phyloP scores from a whole-genome alignment of 2,113 vertebrate genomes.

The Rafetus swinhoei region DNA sequence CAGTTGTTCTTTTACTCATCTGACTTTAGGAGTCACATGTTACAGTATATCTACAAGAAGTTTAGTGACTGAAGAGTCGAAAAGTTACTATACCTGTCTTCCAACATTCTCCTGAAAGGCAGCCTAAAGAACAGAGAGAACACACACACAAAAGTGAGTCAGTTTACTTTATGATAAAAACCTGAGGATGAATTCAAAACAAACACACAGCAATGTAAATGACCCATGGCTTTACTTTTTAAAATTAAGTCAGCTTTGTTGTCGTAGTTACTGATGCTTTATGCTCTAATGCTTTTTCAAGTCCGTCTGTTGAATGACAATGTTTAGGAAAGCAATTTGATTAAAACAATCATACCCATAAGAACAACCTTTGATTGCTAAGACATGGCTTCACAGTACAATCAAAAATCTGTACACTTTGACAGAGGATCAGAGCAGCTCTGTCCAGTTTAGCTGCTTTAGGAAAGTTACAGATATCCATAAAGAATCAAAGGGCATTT shows the following conservation, averaged over 20 bases:
- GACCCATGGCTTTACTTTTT: slow-evolving; percentile 79
- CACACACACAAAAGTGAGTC: slow-evolving; percentile 77
- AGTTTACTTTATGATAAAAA: slow-evolving; percentile 75
- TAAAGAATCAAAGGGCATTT: not conserved
- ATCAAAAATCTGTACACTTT: slow-evolving; percentile 1
- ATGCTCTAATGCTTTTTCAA: slow-evolving; percentile 33
- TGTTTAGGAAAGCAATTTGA: slow-evolving; percentile 49
- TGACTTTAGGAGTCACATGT: slow-evolving; percentile 14
- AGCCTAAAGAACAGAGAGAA: slow-evolving; percentile 85
- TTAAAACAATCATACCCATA: slow-evolving; percentile 42
- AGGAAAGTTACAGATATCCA: not conserved
- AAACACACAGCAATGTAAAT: slow-evolving; percentile 69
- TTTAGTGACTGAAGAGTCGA: slow-evolving; percentile 58
- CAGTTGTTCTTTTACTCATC: not conserved
- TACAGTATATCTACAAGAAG: slow-evolving; percentile 54
- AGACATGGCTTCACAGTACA: not conserved
- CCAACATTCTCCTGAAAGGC: slow-evolving; percentile 99
- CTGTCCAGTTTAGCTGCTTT: not conserved
- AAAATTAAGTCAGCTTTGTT: slow-evolving; percentile 72
- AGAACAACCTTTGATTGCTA: not conserved
- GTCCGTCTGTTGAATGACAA: slow-evolving; percentile 21
- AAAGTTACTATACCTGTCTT: slow-evolving; percentile 90
- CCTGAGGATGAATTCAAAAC: slow-evolving; percentile 73
- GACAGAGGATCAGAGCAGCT: not conserved
- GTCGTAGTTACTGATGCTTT: slow-evolving; percentile 45